A percentile compares a stretch with the other conserved stretches of the same genome.
Conservation (phyloP, 2,797 vertebrate genomes). For the Acrocephalus scirpaceus region DNA sequence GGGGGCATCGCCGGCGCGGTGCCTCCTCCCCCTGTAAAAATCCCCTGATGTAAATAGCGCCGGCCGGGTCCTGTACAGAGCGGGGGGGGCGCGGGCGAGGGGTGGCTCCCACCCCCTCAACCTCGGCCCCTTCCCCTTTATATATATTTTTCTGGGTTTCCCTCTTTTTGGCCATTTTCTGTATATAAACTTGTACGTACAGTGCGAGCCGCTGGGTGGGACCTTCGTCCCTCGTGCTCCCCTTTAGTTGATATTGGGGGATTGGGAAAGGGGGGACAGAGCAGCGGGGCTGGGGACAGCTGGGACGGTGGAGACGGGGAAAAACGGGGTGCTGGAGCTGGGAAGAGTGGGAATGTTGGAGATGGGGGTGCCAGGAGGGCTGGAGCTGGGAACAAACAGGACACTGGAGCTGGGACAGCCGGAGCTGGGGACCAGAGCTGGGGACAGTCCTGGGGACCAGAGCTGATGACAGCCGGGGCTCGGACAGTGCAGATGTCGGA, state of each 20-base stretch:
- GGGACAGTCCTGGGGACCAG: not conserved
- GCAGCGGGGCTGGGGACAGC: not conserved
- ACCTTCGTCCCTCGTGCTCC: not conserved
- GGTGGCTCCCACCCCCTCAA: not conserved
- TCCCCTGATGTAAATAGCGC: constrained; percentile 39
- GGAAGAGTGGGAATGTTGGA: not conserved
- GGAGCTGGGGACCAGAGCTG: not conserved
- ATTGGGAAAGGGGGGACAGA: not conserved
- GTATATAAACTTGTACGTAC: constrained; percentile 77
- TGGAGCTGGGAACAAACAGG: not conserved
- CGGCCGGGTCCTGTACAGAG: constrained; percentile 62
- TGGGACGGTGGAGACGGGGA: rapidly evolving
- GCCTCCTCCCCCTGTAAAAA: constrained; percentile 47
- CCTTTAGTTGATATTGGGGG: constrained; percentile 56
- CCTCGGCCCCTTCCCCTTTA: not conserved
- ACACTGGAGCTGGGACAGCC: not conserved
- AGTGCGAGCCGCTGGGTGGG: not conserved
- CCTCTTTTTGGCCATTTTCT: constrained; percentile 54
- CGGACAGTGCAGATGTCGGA: not conserved
- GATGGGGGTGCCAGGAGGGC: not conserved
- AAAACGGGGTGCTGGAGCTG: not conserved
- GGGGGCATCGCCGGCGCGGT: not conserved
- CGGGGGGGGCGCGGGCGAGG: not conserved
- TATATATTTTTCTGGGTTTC: not conserved
- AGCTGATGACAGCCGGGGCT: not conserved